phyloP scores from a whole-genome alignment of 2,888 invertebrate species.

The Drosophila pseudotalamancana region DNA sequence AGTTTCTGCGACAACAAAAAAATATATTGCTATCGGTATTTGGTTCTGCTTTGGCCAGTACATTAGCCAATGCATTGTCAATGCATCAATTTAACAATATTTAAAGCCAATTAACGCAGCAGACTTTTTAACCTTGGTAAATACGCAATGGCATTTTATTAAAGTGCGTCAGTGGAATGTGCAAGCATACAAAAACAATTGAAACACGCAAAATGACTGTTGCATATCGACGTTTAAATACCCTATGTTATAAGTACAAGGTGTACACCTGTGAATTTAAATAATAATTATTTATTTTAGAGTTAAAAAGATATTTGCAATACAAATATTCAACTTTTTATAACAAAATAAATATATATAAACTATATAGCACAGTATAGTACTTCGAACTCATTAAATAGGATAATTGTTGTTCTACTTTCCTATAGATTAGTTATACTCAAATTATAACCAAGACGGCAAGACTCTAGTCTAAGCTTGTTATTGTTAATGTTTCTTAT shows the following conservation, averaged over 20 bases:
- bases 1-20: constrained; percentile 14
- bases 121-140: constrained; percentile 51
- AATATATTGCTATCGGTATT: constrained; percentile 1
- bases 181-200: constrained; percentile 29
- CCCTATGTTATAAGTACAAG: too few species aligned
- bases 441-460: too few species aligned
- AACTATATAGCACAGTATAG: too few species aligned
- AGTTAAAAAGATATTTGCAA: too few species aligned
- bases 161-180: constrained; percentile 64
- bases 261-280: too few species aligned
- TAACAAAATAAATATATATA: too few species aligned
- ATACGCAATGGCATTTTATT: constrained; percentile 49
- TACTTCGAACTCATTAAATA: too few species aligned
- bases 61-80: background rate
- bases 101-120: constrained; percentile 54
- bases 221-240: background rate
- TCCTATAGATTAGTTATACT: too few species aligned
- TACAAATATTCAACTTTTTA: too few species aligned
- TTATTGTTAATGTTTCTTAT: background rate
- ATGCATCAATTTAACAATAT: constrained; percentile 19
- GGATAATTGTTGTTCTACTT: too few species aligned
- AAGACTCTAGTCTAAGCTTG: too few species aligned
- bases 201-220: background rate
- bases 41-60: constrained; percentile 24
- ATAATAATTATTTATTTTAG: too few species aligned